These are phyloP conservation scores for Harlomillsia oculata DNA, from an alignment of 1,140 invertebrate genomes.

Conservation along the genomic window DNA sequence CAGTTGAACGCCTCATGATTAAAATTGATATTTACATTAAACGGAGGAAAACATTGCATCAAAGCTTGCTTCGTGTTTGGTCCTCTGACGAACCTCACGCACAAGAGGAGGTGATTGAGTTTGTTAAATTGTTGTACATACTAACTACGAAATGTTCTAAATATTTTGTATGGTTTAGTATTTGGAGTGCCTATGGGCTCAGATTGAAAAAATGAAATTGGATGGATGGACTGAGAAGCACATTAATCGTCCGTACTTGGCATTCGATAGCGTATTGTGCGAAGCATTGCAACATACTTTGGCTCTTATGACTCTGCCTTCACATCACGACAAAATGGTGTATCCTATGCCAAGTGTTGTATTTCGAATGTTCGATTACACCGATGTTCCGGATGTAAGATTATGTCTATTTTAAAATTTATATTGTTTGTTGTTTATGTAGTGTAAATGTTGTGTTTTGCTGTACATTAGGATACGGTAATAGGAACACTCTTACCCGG, in stretches of 20 bases:
- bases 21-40: slow-evolving; percentile 93
- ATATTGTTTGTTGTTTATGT: not conserved
- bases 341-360: slow-evolving; percentile 87
- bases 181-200: slow-evolving; percentile 93
- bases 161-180: slow-evolving; percentile 48
- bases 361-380: slow-evolving; percentile 96
- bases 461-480: slow-evolving; percentile 9
- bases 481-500: slow-evolving; percentile 61
- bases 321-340: slow-evolving; percentile 74
- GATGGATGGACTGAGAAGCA: slow-evolving; percentile 97
- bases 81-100: slow-evolving; percentile 80
- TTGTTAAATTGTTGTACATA: not conserved
- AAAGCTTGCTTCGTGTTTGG: slow-evolving; percentile 85
- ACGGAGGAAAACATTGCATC: slow-evolving; percentile 83
- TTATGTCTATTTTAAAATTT: slow-evolving; percentile 5
- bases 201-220: slow-evolving; percentile 79
- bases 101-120: slow-evolving; percentile 70
- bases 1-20: slow-evolving; percentile 79
- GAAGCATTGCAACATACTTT: slow-evolving; percentile 93
- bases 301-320: slow-evolving; percentile 74
- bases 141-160: slow-evolving; percentile 6
- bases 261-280: slow-evolving; percentile 88
- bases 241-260: slow-evolving; percentile 85
- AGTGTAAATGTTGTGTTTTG: not conserved
- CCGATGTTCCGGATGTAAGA: slow-evolving; percentile 85